A percentile compares a stretch with the other conserved stretches of the same genome.
Evolutionary conservation across 2,888 invertebrate genomes (phyloP).

Genomic region (Hypomecis punctinalis): DNA sequence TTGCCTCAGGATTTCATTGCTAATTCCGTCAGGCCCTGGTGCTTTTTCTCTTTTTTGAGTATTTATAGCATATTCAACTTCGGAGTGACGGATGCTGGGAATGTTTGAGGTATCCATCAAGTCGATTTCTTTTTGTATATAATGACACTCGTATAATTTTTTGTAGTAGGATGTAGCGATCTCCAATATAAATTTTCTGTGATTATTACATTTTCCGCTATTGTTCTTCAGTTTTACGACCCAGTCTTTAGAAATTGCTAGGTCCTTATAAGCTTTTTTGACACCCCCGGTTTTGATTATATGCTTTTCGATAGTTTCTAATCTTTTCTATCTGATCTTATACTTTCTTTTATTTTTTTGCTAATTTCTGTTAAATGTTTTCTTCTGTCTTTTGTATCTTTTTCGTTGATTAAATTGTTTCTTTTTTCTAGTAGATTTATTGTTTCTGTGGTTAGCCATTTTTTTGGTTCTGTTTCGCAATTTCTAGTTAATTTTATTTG

Average conservation of each 20-base stretch:
- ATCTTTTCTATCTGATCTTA: slow-evolving; percentile 44
- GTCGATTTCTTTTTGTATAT: slow-evolving; percentile 11
- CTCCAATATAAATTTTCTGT: slow-evolving; percentile 21
- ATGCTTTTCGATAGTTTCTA: slow-evolving; percentile 31
- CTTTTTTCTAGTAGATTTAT: slow-evolving; percentile 26
- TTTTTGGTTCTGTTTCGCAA: not conserved
- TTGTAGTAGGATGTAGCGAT: slow-evolving; percentile 34
- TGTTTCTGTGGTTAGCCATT: slow-evolving; percentile 8
- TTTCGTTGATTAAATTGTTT: slow-evolving; percentile 33
- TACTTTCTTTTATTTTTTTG: slow-evolving; percentile 46
- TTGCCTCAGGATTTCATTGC: slow-evolving; percentile 37
- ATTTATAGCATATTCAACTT: slow-evolving; percentile 38
- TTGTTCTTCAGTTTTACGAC: slow-evolving; percentile 29
- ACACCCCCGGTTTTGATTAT: slow-evolving; percentile 24
- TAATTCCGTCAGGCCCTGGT: slow-evolving; percentile 35
- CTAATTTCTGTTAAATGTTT: slow-evolving; percentile 27
- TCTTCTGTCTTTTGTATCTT: slow-evolving; percentile 34
- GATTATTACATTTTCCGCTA: slow-evolving; percentile 18
- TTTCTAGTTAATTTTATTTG: slow-evolving; percentile 8
- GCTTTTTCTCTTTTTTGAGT: slow-evolving; percentile 40
- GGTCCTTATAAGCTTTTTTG: slow-evolving; percentile 29
- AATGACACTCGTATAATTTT: slow-evolving; percentile 23
- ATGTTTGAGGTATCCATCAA: slow-evolving; percentile 21
- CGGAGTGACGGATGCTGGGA: slow-evolving; percentile 27
- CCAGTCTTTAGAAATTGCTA: slow-evolving; percentile 27